Evolutionary conservation across 2,797 vertebrate genomes (phyloP), one percentile per base, ranked within the genome.

Genomic region (Oreochromis grahami): DNA sequence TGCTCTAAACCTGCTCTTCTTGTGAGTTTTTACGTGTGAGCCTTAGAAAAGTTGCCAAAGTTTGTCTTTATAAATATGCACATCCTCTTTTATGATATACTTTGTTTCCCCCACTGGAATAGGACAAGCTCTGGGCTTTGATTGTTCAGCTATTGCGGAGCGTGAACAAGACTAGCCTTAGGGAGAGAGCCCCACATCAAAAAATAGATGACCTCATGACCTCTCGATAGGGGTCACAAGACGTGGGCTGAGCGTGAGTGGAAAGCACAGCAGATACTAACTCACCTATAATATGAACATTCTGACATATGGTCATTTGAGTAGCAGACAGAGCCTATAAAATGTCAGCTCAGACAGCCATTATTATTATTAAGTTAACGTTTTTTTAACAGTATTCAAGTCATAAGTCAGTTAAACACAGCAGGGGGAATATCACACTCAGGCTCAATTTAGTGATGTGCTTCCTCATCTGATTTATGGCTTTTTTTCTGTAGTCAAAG

Each of bases 61-160:
- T 82, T 45, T 7, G 36, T 51, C 77, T 70, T 50, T 89, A 58
- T 55, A 82, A 90, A 92, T 86, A 86, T 60, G 91, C 76, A 86
- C 82, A 82, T 91, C 83, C 84, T 87, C 63, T 80, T 70, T 74
- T 55, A 53, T 77, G 72, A 43, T 41, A 77, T 92, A 90, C 89
- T 92, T 94, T 89, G 6, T 81, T 93, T 92, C 90, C 72, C 8
- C 83, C 13, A 15, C 77, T 89, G 87, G 83, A 92, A 85, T 78
- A 82, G 80, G 43, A 89, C 82, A 87, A 88, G 86, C 89, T 91
- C 86, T 77, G 84, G 90, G 88, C 90, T 83, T 90, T 86, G 86
- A 93, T 90, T 94, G 86, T 91, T 81, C 70, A 77, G 56, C 91
- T 88, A 91, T 76, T 94, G 91, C 92, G 88, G 76, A 53, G 45